Percentiles rank a stretch among this genome's conserved stretches.
Evolutionary conservation across 1,140 invertebrate genomes (phyloP).

Genomic region (Atta colombica): DNA sequence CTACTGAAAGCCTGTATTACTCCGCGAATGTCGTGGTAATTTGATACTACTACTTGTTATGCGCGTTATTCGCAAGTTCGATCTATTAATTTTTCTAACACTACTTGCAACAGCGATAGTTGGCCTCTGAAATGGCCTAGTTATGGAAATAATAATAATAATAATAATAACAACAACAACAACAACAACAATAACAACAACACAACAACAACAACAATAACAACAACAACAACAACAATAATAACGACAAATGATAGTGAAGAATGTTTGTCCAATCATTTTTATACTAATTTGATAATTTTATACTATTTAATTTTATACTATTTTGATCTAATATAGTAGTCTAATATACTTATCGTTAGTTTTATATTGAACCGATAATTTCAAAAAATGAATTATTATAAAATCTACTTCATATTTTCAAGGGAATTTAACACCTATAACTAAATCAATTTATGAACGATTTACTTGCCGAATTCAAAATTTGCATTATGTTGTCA

Average conservation of each 20-base stretch:
- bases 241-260: too few relatives aligned
- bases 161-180: not conserved
- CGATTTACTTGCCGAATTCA: slow-evolving; percentile 29
- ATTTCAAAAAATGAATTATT: not conserved
- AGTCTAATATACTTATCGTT: not conserved
- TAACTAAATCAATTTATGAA: not conserved
- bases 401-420: not conserved
- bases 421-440: not conserved
- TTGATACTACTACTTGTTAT: slow-evolving; percentile 26
- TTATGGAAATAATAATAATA: not conserved
- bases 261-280: not conserved
- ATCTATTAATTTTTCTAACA: not conserved
- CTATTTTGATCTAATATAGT: not conserved
- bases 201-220: not conserved
- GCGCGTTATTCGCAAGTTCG: not conserved
- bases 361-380: not conserved
- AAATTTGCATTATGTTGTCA: not conserved
- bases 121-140: too few relatives aligned
- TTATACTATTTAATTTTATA: not conserved
- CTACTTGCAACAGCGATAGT: not conserved
- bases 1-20: slow-evolving; percentile 3
- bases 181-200: too few relatives aligned
- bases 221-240: not conserved
- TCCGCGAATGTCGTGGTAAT: slow-evolving; percentile 30
- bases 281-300: not conserved